Evolutionary conservation across 2,113 vertebrate species (phyloP), one percentile per base, ranked within the genome.

Genomic region (Xenus cinereus): DNA sequence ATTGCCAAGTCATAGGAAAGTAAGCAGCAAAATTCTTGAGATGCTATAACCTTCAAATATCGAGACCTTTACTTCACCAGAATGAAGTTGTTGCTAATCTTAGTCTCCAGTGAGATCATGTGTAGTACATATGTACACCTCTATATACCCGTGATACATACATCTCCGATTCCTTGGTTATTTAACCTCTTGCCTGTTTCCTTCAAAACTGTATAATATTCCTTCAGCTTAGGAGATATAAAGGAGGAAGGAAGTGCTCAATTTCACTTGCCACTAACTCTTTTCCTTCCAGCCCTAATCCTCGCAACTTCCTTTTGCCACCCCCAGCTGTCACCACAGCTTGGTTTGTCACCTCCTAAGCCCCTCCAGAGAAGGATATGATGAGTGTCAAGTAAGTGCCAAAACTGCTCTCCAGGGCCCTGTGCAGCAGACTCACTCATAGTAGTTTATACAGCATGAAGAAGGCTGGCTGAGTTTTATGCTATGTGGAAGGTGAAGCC

Each of bases 271-370:
- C 45, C 41, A 77, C 67, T 90, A 69, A 76, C 12, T 90, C 35
- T 43, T 56, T 90, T 88, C 59, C 50, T 92, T 81, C 72, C 67
- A 74, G 53, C 54, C 54, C 32, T 74, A 83, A 76, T 90, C 45
- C 72, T 93, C 67, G 66, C 72, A 93, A 90, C 63, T 93, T 94
- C 85, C 90, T 94, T 84, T 82, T 82, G 56, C 66, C 81, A 93
- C 74, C 90, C 72, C 46, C 41, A 87, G 78, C 92, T 85, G 88
- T 90, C 82, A 91, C 71, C 92, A 90, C 78, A 85, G 71, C 90
- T 94, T 94, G 71, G 66, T 96, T 94, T 97, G 67, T 93, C 95
- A 92, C 90, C 90, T 96, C 75, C 82, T 76, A 94, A 94, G 82
- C 24, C 82, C 68, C 78, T 86, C 63, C 20, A 41, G 92, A 92